Percentiles rank a stretch among this genome's conserved stretches.
These are phyloP conservation scores for Nannoperca australis DNA, from an alignment of 2,797 vertebrate species.

Conservation along the genomic window DNA sequence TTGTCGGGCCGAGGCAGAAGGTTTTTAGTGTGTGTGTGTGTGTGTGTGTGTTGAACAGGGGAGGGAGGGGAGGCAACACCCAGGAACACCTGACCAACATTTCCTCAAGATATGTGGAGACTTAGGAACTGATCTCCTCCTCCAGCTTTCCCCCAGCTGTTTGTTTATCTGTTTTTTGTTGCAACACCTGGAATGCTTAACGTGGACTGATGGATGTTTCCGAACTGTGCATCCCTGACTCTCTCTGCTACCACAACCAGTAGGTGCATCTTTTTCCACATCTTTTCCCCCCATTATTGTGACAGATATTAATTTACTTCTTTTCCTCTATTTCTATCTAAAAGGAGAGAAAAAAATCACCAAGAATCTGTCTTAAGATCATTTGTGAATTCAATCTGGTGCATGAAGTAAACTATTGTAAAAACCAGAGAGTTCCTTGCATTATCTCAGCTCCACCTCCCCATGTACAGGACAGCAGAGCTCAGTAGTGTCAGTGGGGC, in stretches of 20 bases:
- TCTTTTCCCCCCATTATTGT: neutral
- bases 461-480: constrained; percentile 52
- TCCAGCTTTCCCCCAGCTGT: constrained; percentile 60
- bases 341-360: neutral
- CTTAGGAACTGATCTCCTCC: constrained; percentile 77
- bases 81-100: constrained; percentile 70
- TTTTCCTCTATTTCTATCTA: neutral
- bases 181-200: constrained; percentile 90
- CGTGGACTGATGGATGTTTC: constrained; percentile 95
- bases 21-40: constrained; percentile 49
- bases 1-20: constrained; percentile 62
- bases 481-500: constrained; percentile 36
- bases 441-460: constrained; percentile 18
- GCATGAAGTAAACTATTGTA: constrained; percentile 7
- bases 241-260: constrained; percentile 95
- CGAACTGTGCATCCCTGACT: constrained; percentile 92
- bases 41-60: constrained; percentile 56
- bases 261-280: constrained; percentile 83
- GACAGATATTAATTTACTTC: neutral
- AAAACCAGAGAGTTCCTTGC: constrained; percentile 17
- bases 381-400: neutral
- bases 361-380: neutral
- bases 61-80: constrained; percentile 69
- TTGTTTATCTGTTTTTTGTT: constrained; percentile 60
- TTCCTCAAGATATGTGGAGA: constrained; percentile 79